These are phyloP conservation scores for Apodemus sylvaticus DNA, from an alignment of 2,113 vertebrate species.

Conservation along the genomic window DNA sequence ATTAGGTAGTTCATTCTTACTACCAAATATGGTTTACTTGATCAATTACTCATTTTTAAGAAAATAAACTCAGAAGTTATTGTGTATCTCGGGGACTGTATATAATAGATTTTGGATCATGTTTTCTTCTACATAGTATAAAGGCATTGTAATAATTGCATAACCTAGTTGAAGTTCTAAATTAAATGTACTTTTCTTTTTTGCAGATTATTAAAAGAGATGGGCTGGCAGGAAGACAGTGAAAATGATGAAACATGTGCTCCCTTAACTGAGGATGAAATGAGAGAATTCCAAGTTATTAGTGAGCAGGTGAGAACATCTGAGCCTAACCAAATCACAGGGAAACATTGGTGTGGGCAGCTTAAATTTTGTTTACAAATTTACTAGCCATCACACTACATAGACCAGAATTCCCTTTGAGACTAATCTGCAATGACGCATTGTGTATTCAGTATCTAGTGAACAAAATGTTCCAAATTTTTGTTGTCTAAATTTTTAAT, in stretches of 20 bases:
- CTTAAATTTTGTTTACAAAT: neutral
- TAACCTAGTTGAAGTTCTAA: neutral
- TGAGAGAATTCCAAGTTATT: conserved; percentile 89
- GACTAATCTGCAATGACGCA: neutral
- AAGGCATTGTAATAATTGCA: neutral
- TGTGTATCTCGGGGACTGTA: neutral
- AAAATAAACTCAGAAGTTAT: neutral
- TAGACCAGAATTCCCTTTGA: neutral
- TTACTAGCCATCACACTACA: neutral
- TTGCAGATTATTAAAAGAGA: conserved; percentile 89
- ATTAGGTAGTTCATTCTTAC: neutral
- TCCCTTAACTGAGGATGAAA: conserved; percentile 91
- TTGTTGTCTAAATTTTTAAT: neutral
- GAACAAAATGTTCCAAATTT: neutral
- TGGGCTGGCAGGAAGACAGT: conserved; percentile 91
- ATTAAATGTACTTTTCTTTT: neutral
- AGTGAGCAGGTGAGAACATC: conserved; percentile 87
- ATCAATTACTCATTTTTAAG: neutral
- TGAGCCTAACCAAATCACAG: neutral
- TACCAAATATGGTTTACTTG: neutral
- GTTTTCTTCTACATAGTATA: neutral
- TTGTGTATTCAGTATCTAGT: neutral
- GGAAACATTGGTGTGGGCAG: neutral
- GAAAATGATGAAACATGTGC: conserved; percentile 90
- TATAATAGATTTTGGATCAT: neutral